Base-by-base conservation (phyloP, 2,113 vertebrate genomes). In the Montifringilla adamsi region DNA sequence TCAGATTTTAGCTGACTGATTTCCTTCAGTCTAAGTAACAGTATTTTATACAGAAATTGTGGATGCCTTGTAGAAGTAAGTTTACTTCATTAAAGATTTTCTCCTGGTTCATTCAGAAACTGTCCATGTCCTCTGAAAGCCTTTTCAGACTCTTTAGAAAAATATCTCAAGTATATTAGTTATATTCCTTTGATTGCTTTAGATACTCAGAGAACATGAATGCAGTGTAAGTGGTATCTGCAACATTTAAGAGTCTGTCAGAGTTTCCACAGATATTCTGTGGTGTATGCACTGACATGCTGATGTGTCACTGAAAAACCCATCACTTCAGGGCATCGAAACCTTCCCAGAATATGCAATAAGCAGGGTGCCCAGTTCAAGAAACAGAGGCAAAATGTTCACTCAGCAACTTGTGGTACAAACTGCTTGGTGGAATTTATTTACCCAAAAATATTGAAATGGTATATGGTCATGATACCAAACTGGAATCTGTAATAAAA, bases 1-100 rank as follows among this genome's bases (percentile, higher is more conserved):
- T 84, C 60, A 33, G 44, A 90, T 37, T 76, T 95, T 75, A 82
- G 78, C 82, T 90, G 58, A 31, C 10, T 41, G 24, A 41, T 90
- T 84, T 92, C 64, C 44, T 84, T 75, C 84, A 39, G 24, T 47
- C 26, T 77, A 64, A 80, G 64, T 52, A 94, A 69, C 11, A 73
- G 13, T n/a, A 83, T 91, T 86, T 86, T 88, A 75, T 89, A 35
- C 26, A 84, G 60, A 75, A 89, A n/a, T 19, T 87, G 20, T 78
- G 39, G 22, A 62, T 91, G 31, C 81, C 53, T 90, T 50, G 3
- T 35, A 93, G 47, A 63, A 87, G 33, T 87, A 70, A 72, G 15
- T 92, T 91, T 73, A 39, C 63, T 84, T 92, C 30, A 49, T 62
- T 22, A 59, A 67, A 90, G 47, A 50, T 81, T 58, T 95, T 64